Conservation (phyloP, 2,797 vertebrate species). For the Zenarchopterus dispar region DNA sequence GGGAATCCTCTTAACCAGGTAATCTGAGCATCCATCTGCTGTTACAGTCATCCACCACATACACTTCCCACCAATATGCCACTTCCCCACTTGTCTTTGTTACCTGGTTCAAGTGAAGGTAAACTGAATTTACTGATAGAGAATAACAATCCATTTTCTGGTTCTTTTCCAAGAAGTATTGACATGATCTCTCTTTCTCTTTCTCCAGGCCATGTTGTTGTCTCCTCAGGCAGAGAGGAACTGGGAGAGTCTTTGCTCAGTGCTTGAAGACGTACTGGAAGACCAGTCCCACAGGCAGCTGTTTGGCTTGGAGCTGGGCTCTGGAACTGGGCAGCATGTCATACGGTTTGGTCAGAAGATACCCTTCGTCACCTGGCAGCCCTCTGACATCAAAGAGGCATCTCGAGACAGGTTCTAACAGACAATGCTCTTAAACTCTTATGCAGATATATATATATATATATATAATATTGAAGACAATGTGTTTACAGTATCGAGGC, state of each 20-base stretch:
- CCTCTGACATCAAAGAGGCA: constrained; percentile 79
- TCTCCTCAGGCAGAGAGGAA: constrained; percentile 81
- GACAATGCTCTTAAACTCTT: too few species aligned
- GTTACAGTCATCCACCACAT: constrained; percentile 22
- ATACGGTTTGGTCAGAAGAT: constrained; percentile 79
- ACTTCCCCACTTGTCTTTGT: constrained; percentile 12
- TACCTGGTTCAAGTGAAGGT: constrained; percentile 32
- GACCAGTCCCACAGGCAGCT: constrained; percentile 72
- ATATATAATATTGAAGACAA: background rate
- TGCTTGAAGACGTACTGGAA: constrained; percentile 75
- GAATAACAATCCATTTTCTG: background rate
- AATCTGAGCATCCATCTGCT: constrained; percentile 72
- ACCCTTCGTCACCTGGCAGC: constrained; percentile 80
- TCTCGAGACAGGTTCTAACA: constrained; percentile 61
- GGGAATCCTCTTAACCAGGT: constrained; percentile 75
- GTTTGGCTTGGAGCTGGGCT: constrained; percentile 79
- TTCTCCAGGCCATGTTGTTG: constrained; percentile 75
- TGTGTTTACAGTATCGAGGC: constrained; percentile 75
- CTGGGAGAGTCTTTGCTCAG: constrained; percentile 72
- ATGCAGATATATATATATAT: background rate
- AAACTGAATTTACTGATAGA: constrained; percentile 1
- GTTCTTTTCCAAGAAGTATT: background rate
- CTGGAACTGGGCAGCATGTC: constrained; percentile 82
- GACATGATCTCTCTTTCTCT: background rate
- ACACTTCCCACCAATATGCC: constrained; percentile 30